Conservation (phyloP, 2,113 vertebrate genomes). For the Macquaria australasica region DNA sequence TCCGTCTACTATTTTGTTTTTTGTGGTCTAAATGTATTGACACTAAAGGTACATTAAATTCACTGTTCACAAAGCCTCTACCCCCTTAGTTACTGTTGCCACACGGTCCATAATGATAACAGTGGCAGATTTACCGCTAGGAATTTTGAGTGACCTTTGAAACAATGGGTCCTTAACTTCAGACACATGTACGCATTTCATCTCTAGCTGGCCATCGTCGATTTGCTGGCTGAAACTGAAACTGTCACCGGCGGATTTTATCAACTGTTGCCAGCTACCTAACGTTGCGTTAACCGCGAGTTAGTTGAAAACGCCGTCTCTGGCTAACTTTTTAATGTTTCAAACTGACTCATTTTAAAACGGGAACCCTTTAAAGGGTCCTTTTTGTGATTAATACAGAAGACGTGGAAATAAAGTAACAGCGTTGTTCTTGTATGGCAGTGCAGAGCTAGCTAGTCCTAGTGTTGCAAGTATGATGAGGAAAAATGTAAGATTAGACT, state of each 20-base stretch:
- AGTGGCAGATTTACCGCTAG: background rate
- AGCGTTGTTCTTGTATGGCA: background rate
- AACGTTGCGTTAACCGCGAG: too few relatives aligned
- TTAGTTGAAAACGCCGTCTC: background rate
- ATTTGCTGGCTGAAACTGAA: too few relatives aligned
- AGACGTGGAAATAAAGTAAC: background rate
- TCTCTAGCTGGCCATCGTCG: background rate
- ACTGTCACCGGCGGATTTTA: background rate
- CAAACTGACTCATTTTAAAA: background rate
- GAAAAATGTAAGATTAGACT: background rate
- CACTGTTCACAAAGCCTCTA: background rate
- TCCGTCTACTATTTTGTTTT: background rate
- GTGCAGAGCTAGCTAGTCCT: background rate
- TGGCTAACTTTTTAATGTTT: background rate
- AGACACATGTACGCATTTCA: background rate
- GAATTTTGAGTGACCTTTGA: background rate
- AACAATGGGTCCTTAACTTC: background rate
- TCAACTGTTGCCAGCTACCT: background rate
- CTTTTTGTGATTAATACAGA: background rate
- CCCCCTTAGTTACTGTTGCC: background rate
- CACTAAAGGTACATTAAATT: background rate
- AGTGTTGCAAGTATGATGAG: background rate
- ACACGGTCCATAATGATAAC: fast-evolving
- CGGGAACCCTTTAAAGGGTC: background rate
- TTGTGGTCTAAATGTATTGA: background rate